Percentiles rank a stretch among this genome's conserved stretches.
Evolutionary conservation across 1,140 invertebrate genomes (phyloP).

Genomic region (Vanessa tameamea): DNA sequence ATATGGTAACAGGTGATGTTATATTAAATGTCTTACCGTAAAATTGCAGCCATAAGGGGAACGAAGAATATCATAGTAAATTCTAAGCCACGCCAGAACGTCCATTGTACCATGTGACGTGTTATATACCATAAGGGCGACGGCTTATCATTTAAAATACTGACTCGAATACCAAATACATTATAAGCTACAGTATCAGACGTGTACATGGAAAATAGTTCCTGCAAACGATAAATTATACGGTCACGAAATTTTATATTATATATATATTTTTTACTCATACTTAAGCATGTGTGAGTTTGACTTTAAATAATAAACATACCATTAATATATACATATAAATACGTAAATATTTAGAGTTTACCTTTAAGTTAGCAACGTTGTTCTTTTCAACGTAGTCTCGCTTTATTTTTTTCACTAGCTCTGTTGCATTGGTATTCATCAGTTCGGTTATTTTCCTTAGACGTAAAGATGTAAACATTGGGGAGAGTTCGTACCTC

Average conservation of each 20-base stretch:
- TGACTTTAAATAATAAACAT: too few relatives aligned
- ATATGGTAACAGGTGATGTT: too few relatives aligned
- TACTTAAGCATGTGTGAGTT: not conserved
- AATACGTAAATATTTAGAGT: not conserved
- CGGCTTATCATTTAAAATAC: conserved; percentile 51
- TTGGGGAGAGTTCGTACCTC: conserved; percentile 55
- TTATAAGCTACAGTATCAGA: conserved; percentile 66
- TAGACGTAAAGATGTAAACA: conserved; percentile 57
- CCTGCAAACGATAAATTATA: conserved; percentile 42
- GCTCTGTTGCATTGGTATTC: conserved; percentile 57
- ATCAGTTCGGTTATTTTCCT: conserved; percentile 57
- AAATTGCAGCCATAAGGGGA: conserved; percentile 56
- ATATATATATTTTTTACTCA: not conserved
- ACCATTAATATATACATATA: too few relatives aligned
- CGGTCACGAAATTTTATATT: not conserved
- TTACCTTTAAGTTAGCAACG: conserved; percentile 62
- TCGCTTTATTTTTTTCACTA: conserved; percentile 53
- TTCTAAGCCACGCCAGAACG: conserved; percentile 77
- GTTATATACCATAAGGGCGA: conserved; percentile 66
- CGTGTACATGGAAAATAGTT: conserved; percentile 68
- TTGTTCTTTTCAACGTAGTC: conserved; percentile 55
- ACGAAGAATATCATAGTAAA: conserved; percentile 75
- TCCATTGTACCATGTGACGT: conserved; percentile 79
- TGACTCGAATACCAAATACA: conserved; percentile 61
- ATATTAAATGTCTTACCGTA: conserved; percentile 35